These are phyloP conservation scores for Dolichallabes microphthalmus DNA, from an alignment of 2,113 vertebrate species.

Conservation along the genomic window DNA sequence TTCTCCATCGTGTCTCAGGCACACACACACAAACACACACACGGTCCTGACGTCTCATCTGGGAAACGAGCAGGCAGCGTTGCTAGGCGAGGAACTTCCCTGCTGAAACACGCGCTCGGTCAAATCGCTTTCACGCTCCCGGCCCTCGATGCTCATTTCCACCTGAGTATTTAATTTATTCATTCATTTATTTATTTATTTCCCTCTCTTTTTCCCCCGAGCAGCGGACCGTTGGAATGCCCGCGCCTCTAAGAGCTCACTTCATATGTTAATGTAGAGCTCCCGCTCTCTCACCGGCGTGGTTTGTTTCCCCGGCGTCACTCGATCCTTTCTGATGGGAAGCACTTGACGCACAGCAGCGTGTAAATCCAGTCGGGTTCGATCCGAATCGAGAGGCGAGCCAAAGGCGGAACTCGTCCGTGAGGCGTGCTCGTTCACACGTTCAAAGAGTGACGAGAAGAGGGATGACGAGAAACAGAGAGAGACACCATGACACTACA, in stretches of 20 bases:
- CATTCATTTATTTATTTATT: too few species aligned
- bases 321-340: neutral
- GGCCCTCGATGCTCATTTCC: slow-evolving; percentile 16
- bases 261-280: slow-evolving; percentile 48
- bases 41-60: too few species aligned
- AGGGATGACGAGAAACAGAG: neutral
- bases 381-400: too few species aligned
- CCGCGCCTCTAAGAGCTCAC: slow-evolving; percentile 2
- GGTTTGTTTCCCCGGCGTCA: neutral
- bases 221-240: neutral
- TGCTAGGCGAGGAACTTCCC: slow-evolving; percentile 19
- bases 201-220: too few species aligned
- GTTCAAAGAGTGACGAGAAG: neutral
- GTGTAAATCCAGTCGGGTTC: too few species aligned
- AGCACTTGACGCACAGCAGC: too few species aligned
- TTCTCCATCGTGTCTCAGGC: neutral
- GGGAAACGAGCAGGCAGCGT: neutral
- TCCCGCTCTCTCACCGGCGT: slow-evolving; percentile 9
- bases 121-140: neutral
- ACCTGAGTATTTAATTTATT: too few species aligned
- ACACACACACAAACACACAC: neutral
- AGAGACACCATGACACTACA: neutral
- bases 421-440: too few species aligned
- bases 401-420: too few species aligned
- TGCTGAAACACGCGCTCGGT: slow-evolving; percentile 2